Evolutionary conservation across 2,888 invertebrate species (phyloP), one percentile per base, ranked within the genome.

Genomic region (Chaitophorus viminalis): DNA sequence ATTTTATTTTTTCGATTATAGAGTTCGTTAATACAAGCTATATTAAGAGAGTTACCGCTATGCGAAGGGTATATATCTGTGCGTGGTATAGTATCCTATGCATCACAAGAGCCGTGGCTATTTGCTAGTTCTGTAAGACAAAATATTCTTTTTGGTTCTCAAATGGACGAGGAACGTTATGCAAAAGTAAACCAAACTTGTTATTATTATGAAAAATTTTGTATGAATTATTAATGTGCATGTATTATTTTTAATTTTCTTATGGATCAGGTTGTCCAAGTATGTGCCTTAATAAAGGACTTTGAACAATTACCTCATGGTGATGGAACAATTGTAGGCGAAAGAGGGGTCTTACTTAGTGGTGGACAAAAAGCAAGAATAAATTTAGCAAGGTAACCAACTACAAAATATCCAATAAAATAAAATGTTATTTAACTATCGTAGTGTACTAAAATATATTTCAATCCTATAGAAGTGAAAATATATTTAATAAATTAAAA

Each of bases 141-240:
- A 90, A 99, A 99, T 91, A 97, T 99, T 89, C 92, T 98, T 3
- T 99, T 99, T 92, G 98, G 98, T 0, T 94, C 93, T 90, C 93
- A 93, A 89, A 95, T 94, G 94, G 95, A 95, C 90, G 93, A 93
- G 39, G 93, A 93, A 39, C 94, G 94, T 90, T 96, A 96, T 90
- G 92, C 93, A 88, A 93, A 94, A 91, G 93, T 93, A 33, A 89
- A 33, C 14, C 33, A 74, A 18, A 52, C 29, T 52, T 68, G 11
- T 60, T 21, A 60, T 6, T 60, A 60, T 60, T 25, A 0, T 25
- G 25, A 25, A 25, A 25, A 21, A n/a, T 29, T 8, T 11, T n/a
- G 29, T n/a, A n/a, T 68, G 6, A 52, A 18, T 31, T 18, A 29
- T 31, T 31, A n/a, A 31, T 29, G n/a, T n/a, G n/a, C n/a, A 39